These are phyloP conservation scores for Scomber colias DNA, from an alignment of 2,113 vertebrate species.

Conservation along the genomic window DNA sequence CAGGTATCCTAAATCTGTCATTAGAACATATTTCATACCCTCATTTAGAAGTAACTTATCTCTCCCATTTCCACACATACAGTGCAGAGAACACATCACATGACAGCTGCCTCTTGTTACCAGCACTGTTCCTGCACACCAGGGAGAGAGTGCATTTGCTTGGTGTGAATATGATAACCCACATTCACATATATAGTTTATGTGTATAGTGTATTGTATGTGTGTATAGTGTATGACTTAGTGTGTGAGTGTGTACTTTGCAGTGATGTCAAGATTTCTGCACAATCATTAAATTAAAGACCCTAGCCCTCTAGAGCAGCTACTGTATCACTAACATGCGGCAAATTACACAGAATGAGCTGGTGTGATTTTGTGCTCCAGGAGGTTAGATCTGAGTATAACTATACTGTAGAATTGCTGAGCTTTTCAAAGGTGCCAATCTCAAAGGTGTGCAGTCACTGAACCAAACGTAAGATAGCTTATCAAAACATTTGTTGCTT, in stretches of 20 bases:
- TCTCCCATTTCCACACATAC: background rate
- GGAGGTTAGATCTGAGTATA: background rate
- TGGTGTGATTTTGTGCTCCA: slow-evolving; percentile 8
- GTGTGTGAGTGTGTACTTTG: slow-evolving; percentile 1
- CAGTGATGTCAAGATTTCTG: background rate
- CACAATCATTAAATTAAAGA: background rate
- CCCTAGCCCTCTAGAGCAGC: background rate
- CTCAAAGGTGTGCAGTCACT: background rate
- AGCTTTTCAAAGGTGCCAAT: background rate
- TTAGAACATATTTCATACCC: slow-evolving; percentile 4
- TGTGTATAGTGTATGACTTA: background rate
- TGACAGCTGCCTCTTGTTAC: slow-evolving; percentile 29
- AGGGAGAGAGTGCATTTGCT: slow-evolving; percentile 56
- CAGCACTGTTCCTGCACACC: slow-evolving; percentile 39
- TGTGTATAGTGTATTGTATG: background rate
- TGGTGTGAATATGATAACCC: background rate
- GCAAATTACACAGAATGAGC: background rate
- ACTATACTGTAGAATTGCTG: background rate
- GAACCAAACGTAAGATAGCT: slow-evolving; percentile 14
- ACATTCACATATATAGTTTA: background rate
- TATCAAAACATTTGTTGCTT: slow-evolving; percentile 23
- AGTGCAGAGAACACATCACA: background rate
- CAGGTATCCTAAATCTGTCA: slow-evolving; percentile 15
- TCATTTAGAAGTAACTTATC: slow-evolving; percentile 13
- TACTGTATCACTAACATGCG: background rate